phyloP scores from a whole-genome alignment of 2,888 invertebrate species.

The Perizoma flavofasciatum region DNA sequence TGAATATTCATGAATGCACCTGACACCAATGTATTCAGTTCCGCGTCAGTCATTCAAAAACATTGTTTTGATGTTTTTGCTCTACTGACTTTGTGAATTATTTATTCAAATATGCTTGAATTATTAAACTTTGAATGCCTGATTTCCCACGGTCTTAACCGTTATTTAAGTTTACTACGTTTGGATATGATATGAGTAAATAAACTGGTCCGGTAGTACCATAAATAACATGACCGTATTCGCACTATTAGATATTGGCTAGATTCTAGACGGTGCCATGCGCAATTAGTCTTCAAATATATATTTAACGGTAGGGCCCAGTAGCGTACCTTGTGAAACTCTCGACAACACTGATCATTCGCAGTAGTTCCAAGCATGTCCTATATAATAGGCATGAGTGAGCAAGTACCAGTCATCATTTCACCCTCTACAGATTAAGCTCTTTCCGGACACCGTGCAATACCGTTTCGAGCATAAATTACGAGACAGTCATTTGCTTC shows the following conservation, averaged over 20 bases:
- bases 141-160: constrained; percentile 52
- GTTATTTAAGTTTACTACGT: constrained; percentile 26
- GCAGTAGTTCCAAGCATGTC: background rate
- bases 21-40: constrained; percentile 56
- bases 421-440: constrained; percentile 20
- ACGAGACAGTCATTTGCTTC: constrained; percentile 58
- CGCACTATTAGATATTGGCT: background rate
- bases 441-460: constrained; percentile 25
- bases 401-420: constrained; percentile 13
- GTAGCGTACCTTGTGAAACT: constrained; percentile 7
- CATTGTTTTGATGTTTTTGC: constrained; percentile 69
- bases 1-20: constrained; percentile 73
- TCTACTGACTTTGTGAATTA: constrained; percentile 66
- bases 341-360: background rate
- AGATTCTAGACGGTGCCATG: background rate
- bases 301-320: background rate
- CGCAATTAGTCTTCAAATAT: constrained; percentile 1
- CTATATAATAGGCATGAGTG: constrained; percentile 4
- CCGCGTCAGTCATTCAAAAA: constrained; percentile 43
- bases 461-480: constrained; percentile 62
- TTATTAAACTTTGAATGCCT: constrained; percentile 36
- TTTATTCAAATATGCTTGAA: constrained; percentile 53
- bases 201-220: background rate
- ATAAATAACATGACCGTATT: background rate
- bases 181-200: background rate